These are phyloP conservation scores for Cerastis rubricosa DNA, from an alignment of 2,888 invertebrate species.

Conservation along the genomic window DNA sequence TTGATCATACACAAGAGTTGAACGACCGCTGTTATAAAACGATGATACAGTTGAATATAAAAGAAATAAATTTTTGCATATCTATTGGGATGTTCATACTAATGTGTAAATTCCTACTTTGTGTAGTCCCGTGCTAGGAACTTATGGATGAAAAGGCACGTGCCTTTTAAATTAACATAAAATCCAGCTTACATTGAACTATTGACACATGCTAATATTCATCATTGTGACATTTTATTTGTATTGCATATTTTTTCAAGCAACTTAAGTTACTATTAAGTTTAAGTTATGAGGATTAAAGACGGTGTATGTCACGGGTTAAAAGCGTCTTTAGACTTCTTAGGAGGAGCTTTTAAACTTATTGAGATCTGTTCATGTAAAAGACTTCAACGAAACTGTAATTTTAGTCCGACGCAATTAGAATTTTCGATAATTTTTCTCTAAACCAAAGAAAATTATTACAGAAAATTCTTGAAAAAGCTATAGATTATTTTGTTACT, in stretches of 20 bases:
- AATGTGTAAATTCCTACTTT: conserved; percentile 82
- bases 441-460: neutral
- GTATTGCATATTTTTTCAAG: conserved; percentile 49
- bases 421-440: neutral
- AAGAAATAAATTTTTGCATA: conserved; percentile 87
- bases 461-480: neutral
- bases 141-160: conserved; percentile 69
- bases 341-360: conserved; percentile 21
- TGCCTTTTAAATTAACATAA: conserved; percentile 78
- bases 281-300: conserved; percentile 48
- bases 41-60: conserved; percentile 80
- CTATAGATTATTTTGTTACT: neutral
- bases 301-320: conserved; percentile 20
- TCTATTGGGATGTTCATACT: conserved; percentile 79
- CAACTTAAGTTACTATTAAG: conserved; percentile 46
- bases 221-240: conserved; percentile 60
- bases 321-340: conserved; percentile 23
- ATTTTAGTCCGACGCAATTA: neutral
- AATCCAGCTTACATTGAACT: conserved; percentile 67
- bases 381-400: conserved; percentile 72
- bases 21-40: conserved; percentile 80
- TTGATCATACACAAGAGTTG: conserved; percentile 80
- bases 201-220: conserved; percentile 58
- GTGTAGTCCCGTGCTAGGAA: conserved; percentile 59
- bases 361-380: conserved; percentile 43